Percentiles rank a stretch among this genome's conserved stretches.
phyloP scores from a whole-genome alignment of 2,113 vertebrate species.

The Stegastes partitus region DNA sequence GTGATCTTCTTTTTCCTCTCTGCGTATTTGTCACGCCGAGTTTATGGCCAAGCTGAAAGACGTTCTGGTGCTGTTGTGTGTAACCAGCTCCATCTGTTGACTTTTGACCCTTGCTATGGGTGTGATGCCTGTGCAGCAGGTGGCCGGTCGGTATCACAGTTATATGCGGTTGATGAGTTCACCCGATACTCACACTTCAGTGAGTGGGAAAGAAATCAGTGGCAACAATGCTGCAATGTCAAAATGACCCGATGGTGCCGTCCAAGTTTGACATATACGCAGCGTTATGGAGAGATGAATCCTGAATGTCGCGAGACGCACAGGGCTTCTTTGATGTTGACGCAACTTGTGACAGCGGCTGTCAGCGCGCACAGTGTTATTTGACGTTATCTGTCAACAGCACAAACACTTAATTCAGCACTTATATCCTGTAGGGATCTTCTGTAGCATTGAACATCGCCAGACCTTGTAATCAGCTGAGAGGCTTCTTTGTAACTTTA shows the following conservation, averaged over 20 bases:
- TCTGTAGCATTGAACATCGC: background rate
- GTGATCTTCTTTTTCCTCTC: background rate
- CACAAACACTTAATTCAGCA: constrained; percentile 6
- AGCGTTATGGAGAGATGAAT: background rate
- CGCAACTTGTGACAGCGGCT: constrained; percentile 34
- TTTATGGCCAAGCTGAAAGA: background rate
- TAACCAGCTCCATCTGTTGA: constrained; percentile 46
- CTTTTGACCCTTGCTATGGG: constrained; percentile 6
- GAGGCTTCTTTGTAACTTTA: background rate
- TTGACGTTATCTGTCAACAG: constrained; percentile 45
- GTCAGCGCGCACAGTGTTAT: constrained; percentile 28
- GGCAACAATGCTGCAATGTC: background rate
- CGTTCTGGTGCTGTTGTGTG: background rate
- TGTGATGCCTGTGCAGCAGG: constrained; percentile 52
- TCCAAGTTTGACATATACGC: background rate
- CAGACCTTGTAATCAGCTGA: background rate
- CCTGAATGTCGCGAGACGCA: constrained; percentile 7
- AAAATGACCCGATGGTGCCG: constrained; percentile 14
- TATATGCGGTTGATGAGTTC: constrained; percentile 8
- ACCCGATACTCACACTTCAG: background rate
- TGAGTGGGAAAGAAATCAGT: background rate
- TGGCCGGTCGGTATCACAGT: constrained; percentile 18
- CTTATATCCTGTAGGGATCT: constrained; percentile 16
- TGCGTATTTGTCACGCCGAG: background rate
- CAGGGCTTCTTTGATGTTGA: constrained; percentile 35